Evolutionary conservation across 1,140 invertebrate species (phyloP).

Genomic region (Aphelinus atriplicis): DNA sequence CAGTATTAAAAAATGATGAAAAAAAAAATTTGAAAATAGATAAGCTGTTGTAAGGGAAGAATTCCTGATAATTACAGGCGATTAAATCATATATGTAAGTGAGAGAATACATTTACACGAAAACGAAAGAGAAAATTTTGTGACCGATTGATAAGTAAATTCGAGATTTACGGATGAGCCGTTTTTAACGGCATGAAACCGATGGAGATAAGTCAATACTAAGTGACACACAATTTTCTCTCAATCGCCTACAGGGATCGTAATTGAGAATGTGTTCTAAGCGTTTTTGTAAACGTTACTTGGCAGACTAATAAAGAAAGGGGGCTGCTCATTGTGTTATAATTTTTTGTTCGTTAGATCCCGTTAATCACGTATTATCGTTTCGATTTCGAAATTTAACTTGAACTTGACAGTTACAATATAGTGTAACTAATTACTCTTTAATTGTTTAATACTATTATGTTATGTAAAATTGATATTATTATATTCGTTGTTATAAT

Average conservation of each 20-base stretch:
- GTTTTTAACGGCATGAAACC: constrained; percentile 19
- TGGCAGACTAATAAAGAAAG: constrained; percentile 48
- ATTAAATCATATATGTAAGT: constrained; percentile 19
- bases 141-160: constrained; percentile 4
- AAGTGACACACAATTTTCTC: constrained; percentile 21
- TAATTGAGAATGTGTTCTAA: constrained; percentile 52
- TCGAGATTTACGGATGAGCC: constrained; percentile 16
- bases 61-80: constrained; percentile 13
- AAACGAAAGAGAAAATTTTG: constrained; percentile 17
- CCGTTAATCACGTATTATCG: not conserved
- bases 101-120: constrained; percentile 23
- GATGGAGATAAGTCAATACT: constrained; percentile 3
- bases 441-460: constrained; percentile 13
- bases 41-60: constrained; percentile 25
- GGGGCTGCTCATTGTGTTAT: constrained; percentile 42
- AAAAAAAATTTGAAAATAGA: constrained; percentile 31
- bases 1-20: constrained; percentile 32
- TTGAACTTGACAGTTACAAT: constrained; percentile 19
- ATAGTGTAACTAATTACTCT: constrained; percentile 24
- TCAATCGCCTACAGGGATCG: constrained; percentile 49
- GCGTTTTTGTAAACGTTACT: constrained; percentile 53
- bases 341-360: constrained; percentile 26
- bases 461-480: constrained; percentile 20
- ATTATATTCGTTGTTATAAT: constrained; percentile 15
- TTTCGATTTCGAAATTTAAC: not conserved